A percentile compares a stretch with the other conserved stretches of the same genome.
Evolutionary conservation across 1,140 invertebrate genomes (phyloP).

Genomic region (Lordiphosa collinella): DNA sequence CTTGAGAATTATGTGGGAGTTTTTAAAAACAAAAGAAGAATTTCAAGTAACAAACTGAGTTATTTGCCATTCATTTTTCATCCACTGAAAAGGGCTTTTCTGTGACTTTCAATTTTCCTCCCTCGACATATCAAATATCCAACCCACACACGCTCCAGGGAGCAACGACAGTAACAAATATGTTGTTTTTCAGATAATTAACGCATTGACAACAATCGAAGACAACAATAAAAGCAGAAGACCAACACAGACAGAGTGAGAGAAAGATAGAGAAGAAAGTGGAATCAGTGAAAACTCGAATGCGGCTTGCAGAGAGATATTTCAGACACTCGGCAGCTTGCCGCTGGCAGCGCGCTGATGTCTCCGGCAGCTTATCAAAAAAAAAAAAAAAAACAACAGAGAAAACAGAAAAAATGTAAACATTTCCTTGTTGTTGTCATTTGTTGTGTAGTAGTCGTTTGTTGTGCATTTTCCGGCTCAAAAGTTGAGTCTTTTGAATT

Average conservation of each 20-base stretch:
- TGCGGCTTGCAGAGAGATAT: slow-evolving; percentile 12
- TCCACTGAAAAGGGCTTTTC: no score
- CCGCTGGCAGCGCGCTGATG: no score
- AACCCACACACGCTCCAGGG: neutral
- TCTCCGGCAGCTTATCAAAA: slow-evolving; percentile 32
- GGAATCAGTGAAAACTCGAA: slow-evolving; percentile 27
- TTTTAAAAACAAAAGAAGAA: no score
- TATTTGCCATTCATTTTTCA: no score
- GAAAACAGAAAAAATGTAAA: slow-evolving; percentile 16
- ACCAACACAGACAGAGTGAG: slow-evolving; percentile 5
- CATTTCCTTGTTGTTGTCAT: slow-evolving; percentile 33
- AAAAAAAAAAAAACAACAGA: slow-evolving; percentile 9
- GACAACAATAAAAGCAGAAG: slow-evolving; percentile 18
- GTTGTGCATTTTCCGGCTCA: no score
- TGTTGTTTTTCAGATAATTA: slow-evolving; percentile 27
- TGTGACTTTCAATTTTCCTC: no score
- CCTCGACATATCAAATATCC: neutral
- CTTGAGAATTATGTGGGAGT: no score
- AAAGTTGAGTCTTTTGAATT: no score
- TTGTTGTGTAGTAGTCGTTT: neutral
- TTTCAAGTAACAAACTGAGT: no score
- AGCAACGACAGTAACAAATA: neutral
- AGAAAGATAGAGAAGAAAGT: slow-evolving; percentile 39
- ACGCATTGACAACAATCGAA: slow-evolving; percentile 6
- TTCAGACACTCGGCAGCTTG: slow-evolving; percentile 3